phyloP scores from a whole-genome alignment of 2,797 vertebrate genomes.

The Poliocrania exsul region DNA sequence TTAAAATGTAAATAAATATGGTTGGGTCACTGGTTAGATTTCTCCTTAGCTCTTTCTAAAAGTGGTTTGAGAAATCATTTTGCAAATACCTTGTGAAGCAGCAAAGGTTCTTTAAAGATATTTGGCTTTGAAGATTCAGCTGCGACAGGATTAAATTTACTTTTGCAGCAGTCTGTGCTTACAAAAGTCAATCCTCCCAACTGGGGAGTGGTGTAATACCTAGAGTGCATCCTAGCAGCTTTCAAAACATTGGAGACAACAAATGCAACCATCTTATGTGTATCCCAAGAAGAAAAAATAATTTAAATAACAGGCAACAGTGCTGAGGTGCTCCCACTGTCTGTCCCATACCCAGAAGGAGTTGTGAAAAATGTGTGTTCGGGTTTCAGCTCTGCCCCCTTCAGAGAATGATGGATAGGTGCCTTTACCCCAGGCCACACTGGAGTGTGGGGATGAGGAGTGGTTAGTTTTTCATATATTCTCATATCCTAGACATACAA shows the following conservation, averaged over 20 bases:
- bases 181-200: not conserved
- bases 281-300: not conserved
- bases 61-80: not conserved
- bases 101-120: not conserved
- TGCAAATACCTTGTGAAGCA: not conserved
- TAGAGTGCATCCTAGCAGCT: not conserved
- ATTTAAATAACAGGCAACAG: not conserved
- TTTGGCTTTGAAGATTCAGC: not conserved
- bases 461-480: not conserved
- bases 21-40: not conserved
- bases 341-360: accelerated
- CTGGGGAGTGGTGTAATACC: not conserved
- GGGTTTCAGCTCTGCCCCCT: not conserved
- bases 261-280: not conserved
- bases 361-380: not conserved
- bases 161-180: not conserved
- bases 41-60: not conserved
- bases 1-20: not conserved
- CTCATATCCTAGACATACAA: accelerated
- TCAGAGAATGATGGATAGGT: accelerated
- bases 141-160: not conserved
- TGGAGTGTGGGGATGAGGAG: accelerated
- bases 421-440: no score
- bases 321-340: not conserved
- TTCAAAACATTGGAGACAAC: not conserved